A percentile compares a stretch with the other conserved stretches of the same genome.
These are phyloP conservation scores for Rousettus madagascariensis DNA, from an alignment of 2,797 vertebrate species.

Conservation along the genomic window DNA sequence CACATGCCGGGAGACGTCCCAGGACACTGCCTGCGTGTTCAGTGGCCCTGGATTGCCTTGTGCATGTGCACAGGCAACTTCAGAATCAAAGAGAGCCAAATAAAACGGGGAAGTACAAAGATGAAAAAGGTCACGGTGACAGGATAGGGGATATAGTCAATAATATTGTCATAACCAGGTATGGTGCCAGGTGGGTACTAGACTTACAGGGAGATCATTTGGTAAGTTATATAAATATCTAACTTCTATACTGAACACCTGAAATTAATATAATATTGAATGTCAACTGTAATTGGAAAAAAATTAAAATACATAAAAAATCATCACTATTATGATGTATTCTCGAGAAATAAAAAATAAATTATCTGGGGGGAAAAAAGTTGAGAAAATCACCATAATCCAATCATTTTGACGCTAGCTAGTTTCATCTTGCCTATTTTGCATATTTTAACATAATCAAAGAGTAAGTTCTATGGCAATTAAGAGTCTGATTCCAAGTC, in stretches of 20 bases:
- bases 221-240: too few relatives aligned
- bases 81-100: not conserved
- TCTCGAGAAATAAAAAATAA: conserved; percentile 9
- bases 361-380: not conserved
- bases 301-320: not conserved
- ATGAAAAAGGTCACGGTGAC: not conserved
- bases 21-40: rapidly evolving
- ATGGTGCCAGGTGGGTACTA: too few relatives aligned
- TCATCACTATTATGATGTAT: not conserved
- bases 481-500: not conserved
- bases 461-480: not conserved
- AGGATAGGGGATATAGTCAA: too few relatives aligned
- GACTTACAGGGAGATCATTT: too few relatives aligned
- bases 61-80: too few relatives aligned
- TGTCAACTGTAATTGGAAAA: too few relatives aligned
- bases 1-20: rapidly evolving
- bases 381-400: not conserved
- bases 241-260: too few relatives aligned
- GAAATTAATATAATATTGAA: too few relatives aligned
- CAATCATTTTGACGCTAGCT: not conserved
- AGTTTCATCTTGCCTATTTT: not conserved
- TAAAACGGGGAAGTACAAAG: not conserved
- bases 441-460: not conserved
- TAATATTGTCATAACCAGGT: too few relatives aligned
- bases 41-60: too few relatives aligned